Percentiles rank a stretch among this genome's conserved stretches.
These are phyloP conservation scores for Nettapus auritus DNA, from an alignment of 2,113 vertebrate species.

Conservation along the genomic window DNA sequence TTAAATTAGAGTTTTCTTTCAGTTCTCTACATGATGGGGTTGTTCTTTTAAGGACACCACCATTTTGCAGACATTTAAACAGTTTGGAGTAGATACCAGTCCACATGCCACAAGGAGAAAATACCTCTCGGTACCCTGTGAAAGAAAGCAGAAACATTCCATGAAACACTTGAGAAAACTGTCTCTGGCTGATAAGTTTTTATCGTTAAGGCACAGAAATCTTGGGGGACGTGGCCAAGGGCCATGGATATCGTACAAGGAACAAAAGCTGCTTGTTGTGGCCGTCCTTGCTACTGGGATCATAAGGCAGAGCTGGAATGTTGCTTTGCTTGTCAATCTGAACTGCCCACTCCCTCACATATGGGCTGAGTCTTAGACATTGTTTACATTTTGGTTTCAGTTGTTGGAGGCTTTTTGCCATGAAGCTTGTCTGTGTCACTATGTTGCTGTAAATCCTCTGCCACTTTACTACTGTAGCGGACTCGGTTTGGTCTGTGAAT, in stretches of 20 bases:
- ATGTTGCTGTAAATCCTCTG: not conserved
- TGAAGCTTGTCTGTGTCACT: not conserved
- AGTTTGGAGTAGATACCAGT: not conserved
- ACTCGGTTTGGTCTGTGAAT: not conserved
- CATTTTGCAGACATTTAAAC: not conserved
- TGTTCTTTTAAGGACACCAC: constrained; percentile 52
- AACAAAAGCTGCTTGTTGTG: not conserved
- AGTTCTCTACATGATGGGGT: not conserved
- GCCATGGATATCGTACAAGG: not conserved
- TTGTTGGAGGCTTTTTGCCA: not conserved
- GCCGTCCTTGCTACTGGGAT: rapidly evolving
- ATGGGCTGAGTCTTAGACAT: not conserved
- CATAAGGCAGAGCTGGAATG: not conserved
- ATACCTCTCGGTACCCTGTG: not conserved
- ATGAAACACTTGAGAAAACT: not conserved
- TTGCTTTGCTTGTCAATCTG: not conserved
- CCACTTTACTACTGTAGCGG: not conserved
- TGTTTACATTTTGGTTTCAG: not conserved
- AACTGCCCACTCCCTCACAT: not conserved
- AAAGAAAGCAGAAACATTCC: not conserved
- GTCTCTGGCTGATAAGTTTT: not conserved
- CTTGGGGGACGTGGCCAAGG: not conserved
- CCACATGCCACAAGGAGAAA: not conserved
- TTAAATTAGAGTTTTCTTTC: constrained; percentile 50
- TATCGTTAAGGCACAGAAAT: not conserved